Conservation (phyloP, 2,797 vertebrate species). For the Limnodromus scolopaceus region DNA sequence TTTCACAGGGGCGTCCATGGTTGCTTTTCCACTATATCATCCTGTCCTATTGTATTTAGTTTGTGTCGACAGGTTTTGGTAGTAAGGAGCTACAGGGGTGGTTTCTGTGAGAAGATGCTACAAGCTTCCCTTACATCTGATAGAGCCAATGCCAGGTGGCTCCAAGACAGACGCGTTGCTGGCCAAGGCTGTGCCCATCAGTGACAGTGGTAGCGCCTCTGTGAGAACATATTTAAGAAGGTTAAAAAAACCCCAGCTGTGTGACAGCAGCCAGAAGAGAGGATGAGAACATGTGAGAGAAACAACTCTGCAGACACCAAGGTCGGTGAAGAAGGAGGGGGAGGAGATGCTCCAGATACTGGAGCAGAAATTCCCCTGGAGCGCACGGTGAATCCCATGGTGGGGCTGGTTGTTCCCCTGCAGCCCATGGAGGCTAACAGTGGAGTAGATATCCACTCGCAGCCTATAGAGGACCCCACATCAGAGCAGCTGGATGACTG, state of each 20-base stretch:
- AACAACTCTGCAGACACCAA: background rate
- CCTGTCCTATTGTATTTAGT: background rate
- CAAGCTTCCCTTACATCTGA: background rate
- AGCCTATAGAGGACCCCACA: background rate
- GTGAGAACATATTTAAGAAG: background rate
- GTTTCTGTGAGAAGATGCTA: background rate
- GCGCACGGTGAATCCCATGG: background rate
- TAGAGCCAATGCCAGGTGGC: background rate
- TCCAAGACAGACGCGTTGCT: background rate
- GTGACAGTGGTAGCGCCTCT: background rate
- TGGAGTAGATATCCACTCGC: background rate
- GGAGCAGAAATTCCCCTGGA: background rate
- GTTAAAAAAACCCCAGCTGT: background rate
- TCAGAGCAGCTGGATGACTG: background rate
- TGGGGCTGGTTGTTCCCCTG: background rate
- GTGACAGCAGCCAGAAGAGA: background rate
- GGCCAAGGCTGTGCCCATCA: background rate
- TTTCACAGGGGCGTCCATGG: background rate
- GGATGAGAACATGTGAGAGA: background rate
- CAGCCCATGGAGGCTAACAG: background rate
- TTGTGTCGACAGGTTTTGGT: background rate
- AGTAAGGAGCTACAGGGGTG: background rate
- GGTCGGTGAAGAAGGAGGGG: background rate
- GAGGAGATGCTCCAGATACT: background rate
- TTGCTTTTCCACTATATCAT: accelerated